phyloP scores from a whole-genome alignment of 2,113 vertebrate species.

The Poecilia latipinna region DNA sequence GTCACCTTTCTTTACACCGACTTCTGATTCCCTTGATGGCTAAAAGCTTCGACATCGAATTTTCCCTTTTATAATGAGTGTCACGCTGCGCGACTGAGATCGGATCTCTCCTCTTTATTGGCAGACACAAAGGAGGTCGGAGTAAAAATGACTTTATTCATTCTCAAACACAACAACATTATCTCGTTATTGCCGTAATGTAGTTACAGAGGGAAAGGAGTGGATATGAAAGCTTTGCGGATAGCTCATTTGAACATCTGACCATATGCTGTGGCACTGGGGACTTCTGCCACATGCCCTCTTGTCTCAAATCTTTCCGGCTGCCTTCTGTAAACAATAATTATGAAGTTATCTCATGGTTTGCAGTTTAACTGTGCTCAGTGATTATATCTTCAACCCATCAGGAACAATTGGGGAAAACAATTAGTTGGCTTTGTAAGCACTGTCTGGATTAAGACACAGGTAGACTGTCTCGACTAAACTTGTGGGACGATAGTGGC shows the following conservation, averaged over 20 bases:
- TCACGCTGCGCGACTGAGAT: constrained; percentile 38
- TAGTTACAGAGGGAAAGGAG: constrained; percentile 27
- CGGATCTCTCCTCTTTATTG: constrained; percentile 38
- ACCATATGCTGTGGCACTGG: constrained; percentile 25
- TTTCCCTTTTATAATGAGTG: constrained; percentile 35
- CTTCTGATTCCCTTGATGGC: constrained; percentile 24
- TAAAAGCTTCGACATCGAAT: neutral
- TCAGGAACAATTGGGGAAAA: neutral
- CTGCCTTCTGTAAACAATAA: constrained; percentile 44
- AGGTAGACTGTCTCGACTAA: too few relatives aligned
- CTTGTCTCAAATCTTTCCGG: constrained; percentile 51
- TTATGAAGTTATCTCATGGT: constrained; percentile 43
- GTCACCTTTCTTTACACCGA: constrained; percentile 46
- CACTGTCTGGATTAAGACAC: neutral
- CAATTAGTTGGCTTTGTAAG: neutral
- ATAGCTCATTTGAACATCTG: constrained; percentile 31
- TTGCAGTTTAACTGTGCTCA: constrained; percentile 25
- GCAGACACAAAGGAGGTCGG: constrained; percentile 43
- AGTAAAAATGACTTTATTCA: constrained; percentile 52
- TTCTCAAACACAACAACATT: constrained; percentile 44
- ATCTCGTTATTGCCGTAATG: constrained; percentile 51
- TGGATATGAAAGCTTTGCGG: constrained; percentile 38
- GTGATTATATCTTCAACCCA: neutral
- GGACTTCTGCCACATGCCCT: constrained; percentile 37
- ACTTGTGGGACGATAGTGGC: too few relatives aligned